Evolutionary conservation across 2,797 vertebrate species (phyloP).

Genomic region (Ataeniobius toweri): DNA sequence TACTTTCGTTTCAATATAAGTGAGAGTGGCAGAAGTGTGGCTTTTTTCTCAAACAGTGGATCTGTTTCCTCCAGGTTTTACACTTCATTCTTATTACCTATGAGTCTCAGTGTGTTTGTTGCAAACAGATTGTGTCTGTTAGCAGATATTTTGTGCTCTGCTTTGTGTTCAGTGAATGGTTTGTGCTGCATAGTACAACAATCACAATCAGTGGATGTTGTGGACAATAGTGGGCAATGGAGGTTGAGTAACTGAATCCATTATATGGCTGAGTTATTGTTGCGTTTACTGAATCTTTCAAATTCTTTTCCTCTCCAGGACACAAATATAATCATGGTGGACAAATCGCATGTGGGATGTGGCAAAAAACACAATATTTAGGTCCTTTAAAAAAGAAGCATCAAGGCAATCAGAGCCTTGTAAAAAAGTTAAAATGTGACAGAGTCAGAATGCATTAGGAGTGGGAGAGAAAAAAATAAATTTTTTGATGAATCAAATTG

Average conservation of each 20-base stretch:
- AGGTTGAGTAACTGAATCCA: slow-evolving; percentile 55
- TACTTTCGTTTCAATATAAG: slow-evolving; percentile 1
- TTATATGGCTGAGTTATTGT: slow-evolving; percentile 63
- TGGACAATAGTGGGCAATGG: slow-evolving; percentile 66
- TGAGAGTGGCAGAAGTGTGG: background rate
- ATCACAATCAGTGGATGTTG: slow-evolving; percentile 59
- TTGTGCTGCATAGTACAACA: slow-evolving; percentile 55
- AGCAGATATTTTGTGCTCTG: slow-evolving; percentile 54
- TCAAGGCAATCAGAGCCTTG: background rate
- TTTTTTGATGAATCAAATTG: background rate
- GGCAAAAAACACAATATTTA: slow-evolving; percentile 15
- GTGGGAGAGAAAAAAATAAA: background rate
- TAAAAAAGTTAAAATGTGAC: background rate
- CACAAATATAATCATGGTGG: slow-evolving; percentile 42
- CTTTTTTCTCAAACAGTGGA: background rate
- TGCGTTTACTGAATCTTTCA: slow-evolving; percentile 68
- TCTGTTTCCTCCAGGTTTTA: slow-evolving; percentile 12
- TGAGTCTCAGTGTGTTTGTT: slow-evolving; percentile 23
- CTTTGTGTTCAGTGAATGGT: slow-evolving; percentile 67
- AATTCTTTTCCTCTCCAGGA: slow-evolving; percentile 64
- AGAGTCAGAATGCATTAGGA: background rate
- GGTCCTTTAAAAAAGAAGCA: background rate
- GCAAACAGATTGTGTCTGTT: slow-evolving; percentile 50
- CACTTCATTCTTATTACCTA: slow-evolving; percentile 7
- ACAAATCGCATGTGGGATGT: slow-evolving; percentile 48